phyloP scores from a whole-genome alignment of 1,140 invertebrate species.

The Heterodera schachtii region DNA sequence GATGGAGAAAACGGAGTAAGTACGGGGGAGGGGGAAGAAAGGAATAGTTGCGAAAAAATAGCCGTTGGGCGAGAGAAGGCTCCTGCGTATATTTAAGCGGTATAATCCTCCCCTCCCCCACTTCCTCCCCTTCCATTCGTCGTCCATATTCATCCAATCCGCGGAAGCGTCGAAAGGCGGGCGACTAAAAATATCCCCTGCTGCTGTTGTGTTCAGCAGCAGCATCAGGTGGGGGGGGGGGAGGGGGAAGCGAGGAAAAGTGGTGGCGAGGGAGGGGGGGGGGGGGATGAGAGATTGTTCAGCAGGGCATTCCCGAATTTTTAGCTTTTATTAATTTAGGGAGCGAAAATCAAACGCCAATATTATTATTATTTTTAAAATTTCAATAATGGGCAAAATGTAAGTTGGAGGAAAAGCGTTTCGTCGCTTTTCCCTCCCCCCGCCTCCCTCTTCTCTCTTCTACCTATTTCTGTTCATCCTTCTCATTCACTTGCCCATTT shows the following conservation, averaged over 20 bases:
- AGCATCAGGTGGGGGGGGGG: not conserved
- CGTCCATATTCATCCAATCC: conserved; percentile 2
- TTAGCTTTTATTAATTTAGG: too few relatives aligned
- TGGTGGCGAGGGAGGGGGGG: not conserved
- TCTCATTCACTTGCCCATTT: too few relatives aligned
- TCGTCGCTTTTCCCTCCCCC: too few relatives aligned
- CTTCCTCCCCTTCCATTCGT: conserved; percentile 1
- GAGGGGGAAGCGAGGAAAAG: not conserved
- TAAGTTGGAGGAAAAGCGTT: too few relatives aligned
- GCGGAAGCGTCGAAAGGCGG: not conserved
- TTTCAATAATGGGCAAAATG: not conserved
- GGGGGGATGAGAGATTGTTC: not conserved
- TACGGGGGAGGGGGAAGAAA: not conserved
- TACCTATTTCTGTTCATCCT: too few relatives aligned
- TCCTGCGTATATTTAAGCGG: not conserved
- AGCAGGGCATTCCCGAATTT: too few relatives aligned
- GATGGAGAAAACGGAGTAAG: not conserved
- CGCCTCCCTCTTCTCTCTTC: too few relatives aligned
- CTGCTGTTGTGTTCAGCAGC: conserved; percentile 6
- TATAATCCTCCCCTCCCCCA: not conserved
- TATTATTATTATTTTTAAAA: too few relatives aligned
- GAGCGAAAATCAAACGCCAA: too few relatives aligned
- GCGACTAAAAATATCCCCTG: not conserved
- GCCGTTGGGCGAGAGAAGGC: not conserved
- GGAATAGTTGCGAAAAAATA: conserved; percentile 4